Conservation (phyloP, 2,113 vertebrate genomes). For the Nibea albiflora region DNA sequence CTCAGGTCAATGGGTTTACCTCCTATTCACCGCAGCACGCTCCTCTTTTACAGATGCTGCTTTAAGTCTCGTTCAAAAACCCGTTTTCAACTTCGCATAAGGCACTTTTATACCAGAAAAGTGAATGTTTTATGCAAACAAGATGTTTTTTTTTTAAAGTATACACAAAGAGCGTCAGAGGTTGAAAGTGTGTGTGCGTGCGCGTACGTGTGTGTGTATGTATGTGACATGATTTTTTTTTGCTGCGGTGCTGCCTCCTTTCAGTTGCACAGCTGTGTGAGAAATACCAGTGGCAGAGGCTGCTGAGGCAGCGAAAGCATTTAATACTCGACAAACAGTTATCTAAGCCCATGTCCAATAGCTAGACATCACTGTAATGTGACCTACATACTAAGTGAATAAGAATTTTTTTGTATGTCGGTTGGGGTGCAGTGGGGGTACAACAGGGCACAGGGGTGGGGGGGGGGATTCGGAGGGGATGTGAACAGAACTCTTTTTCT, state of each 20-base stretch:
- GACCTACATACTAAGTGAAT: constrained; percentile 98
- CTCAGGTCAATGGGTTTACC: constrained; percentile 81
- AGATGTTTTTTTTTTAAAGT: constrained; percentile 52
- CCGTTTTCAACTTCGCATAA: constrained; percentile 48
- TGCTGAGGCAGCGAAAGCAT: constrained; percentile 99
- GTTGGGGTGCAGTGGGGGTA: constrained; percentile 56
- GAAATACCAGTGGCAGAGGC: constrained; percentile 96
- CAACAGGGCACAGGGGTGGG: constrained; percentile 14
- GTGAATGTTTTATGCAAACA: constrained; percentile 68
- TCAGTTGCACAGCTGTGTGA: constrained; percentile 98
- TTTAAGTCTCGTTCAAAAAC: constrained; percentile 34
- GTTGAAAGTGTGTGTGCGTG: constrained; percentile 41
- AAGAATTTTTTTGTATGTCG: constrained; percentile 85
- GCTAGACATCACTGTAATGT: constrained; percentile 93
- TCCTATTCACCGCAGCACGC: constrained; percentile 53
- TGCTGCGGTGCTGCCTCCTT: constrained; percentile 91
- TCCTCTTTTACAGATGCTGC: constrained; percentile 52
- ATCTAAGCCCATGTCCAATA: constrained; percentile 97
- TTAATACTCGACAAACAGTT: constrained; percentile 99
- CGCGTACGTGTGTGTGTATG: constrained; percentile 73
- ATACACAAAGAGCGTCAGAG: constrained; percentile 58
- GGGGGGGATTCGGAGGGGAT: constrained; percentile 69
- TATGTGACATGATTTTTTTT: constrained; percentile 90
- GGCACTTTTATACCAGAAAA: constrained; percentile 55
- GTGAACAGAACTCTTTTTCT: constrained; percentile 70